Base-by-base conservation (phyloP, 2,888 invertebrate species). In the Cosmia pyralina region DNA sequence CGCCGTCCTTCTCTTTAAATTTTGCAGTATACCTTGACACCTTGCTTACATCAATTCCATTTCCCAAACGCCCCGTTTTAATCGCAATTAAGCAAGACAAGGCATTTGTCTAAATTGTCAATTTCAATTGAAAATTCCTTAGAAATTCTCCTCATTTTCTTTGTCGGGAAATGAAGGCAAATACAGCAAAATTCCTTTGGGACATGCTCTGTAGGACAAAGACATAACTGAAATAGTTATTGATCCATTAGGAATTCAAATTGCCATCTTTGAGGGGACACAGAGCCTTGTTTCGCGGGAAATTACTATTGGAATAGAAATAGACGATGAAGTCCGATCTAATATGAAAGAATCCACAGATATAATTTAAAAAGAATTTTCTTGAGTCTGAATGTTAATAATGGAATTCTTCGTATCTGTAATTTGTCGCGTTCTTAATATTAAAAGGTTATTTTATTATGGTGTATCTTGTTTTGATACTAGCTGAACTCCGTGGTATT, bases 91-190 rank as follows among this genome's bases (percentile, higher is more conserved):
- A 90, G 85, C 81, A 85, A 75, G 83, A 78, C 82, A 80, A 86
- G 85, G 85, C 85, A 88, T 88, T 89, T 86, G 88, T 86, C 88
- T 83, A 86, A 88, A 90, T 89, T 88, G 89, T 86, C 89, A 89
- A 87, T 90, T 90, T 88, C 86, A 90, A 89, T 90, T 88, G 89
- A 87, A 85, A 90, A 91, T 90, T 87, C 88, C 88, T 79, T 83
- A 86, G 84, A 88, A 89, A 88, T 90, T 88, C 88, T 82, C 82
- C 79, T 88, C 87, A 88, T 90, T 90, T 88, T 86, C 82, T 77
- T 76, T 79, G 85, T 74, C 73, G 79, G 77, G 82, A 85, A 88
- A 87, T 87, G 83, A 86, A 86, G 77, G 88, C 84, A 88, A 88
- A 89, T 88, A 88, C 84, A 82, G 82, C 57, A 84, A 85, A 90